phyloP scores from a whole-genome alignment of 1,140 invertebrate species.

The Orchesella cincta region DNA sequence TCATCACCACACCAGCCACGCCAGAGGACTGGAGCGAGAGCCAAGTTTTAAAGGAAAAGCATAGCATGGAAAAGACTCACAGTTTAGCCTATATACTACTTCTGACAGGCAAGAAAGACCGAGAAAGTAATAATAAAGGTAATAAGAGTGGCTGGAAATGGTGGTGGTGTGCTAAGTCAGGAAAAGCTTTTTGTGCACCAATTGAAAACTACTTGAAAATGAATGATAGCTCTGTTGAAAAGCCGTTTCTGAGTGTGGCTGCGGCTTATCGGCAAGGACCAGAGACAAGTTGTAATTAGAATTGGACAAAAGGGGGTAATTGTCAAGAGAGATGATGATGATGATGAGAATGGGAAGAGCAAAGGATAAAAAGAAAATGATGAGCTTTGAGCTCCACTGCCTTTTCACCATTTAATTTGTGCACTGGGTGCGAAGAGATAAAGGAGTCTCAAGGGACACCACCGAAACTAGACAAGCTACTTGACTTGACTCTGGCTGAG shows the following conservation, averaged over 20 bases:
- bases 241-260: background rate
- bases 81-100: too few relatives aligned
- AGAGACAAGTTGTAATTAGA: slow-evolving; percentile 30
- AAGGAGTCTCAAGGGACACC: slow-evolving; percentile 4
- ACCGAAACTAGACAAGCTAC: background rate
- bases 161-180: too few relatives aligned
- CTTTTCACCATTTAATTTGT: slow-evolving; percentile 25
- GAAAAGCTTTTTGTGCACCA: too few relatives aligned
- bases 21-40: background rate
- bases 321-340: slow-evolving; percentile 1
- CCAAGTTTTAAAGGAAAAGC: background rate
- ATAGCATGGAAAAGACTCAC: background rate
- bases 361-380: background rate
- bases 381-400: background rate
- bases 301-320: slow-evolving; percentile 20
- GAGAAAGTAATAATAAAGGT: too few relatives aligned
- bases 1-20: background rate
- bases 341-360: background rate
- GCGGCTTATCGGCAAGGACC: slow-evolving; percentile 7
- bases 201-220: too few relatives aligned
- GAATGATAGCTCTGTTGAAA: background rate
- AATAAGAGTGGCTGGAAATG: too few relatives aligned
- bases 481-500: background rate
- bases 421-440: slow-evolving; percentile 26
- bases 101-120: too few relatives aligned